A percentile compares a stretch with the other conserved stretches of the same genome.
Evolutionary conservation across 2,797 vertebrate species (phyloP).

Genomic region (Tokudaia tokunoshimensis): DNA sequence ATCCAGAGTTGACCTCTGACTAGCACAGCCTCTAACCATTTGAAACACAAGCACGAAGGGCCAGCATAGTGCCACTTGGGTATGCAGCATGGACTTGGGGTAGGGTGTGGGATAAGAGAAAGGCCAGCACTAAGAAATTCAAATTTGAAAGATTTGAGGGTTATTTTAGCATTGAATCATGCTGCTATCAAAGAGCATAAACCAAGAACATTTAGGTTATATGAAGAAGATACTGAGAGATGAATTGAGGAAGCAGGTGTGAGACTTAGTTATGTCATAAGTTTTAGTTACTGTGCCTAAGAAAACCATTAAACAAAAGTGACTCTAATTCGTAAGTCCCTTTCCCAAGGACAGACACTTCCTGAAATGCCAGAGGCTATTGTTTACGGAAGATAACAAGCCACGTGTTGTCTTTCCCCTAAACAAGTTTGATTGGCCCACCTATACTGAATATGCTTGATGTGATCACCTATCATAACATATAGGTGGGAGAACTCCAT

Average conservation of each 20-base stretch:
- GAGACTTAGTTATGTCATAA: neutral
- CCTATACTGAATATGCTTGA: neutral
- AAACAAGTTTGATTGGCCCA: neutral
- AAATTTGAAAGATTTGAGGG: neutral
- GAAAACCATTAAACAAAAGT: neutral
- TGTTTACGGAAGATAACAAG: neutral
- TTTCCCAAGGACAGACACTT: neutral
- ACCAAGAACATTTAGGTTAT: neutral
- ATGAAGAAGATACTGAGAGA: neutral
- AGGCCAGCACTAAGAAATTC: neutral
- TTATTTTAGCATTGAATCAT: neutral
- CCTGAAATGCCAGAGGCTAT: neutral
- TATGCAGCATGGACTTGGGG: neutral
- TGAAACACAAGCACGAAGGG: too few relatives aligned
- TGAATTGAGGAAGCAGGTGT: neutral
- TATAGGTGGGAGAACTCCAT: neutral
- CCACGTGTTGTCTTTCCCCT: neutral
- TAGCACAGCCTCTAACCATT: too few relatives aligned
- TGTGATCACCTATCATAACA: neutral
- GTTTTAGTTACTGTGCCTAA: neutral
- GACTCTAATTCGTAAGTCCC: neutral
- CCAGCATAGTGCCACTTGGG: neutral
- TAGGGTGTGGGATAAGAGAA: neutral
- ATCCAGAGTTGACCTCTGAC: neutral
- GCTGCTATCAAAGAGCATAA: neutral